Conservation (phyloP, 2,113 vertebrate genomes). For the Patagioenas fasciata region DNA sequence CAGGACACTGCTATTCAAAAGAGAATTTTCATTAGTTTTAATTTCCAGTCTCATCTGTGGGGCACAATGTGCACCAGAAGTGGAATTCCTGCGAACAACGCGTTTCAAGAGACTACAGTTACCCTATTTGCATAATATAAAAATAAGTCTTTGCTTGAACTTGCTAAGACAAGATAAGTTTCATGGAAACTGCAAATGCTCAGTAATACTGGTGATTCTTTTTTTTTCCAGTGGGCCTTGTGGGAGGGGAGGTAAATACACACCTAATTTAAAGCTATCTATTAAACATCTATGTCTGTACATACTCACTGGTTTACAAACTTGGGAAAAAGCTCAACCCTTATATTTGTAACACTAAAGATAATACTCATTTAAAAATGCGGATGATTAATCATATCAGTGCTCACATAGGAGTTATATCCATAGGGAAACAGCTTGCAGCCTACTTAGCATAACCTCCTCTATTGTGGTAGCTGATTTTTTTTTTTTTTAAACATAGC, state of each 20-base stretch:
- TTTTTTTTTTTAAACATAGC: conserved; percentile 33
- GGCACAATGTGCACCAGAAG: neutral
- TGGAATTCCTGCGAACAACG: neutral
- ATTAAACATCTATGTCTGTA: conserved; percentile 33
- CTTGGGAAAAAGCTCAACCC: conserved; percentile 6
- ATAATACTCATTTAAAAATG: conserved; percentile 52
- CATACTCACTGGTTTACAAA: conserved; percentile 48
- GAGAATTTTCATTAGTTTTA: neutral
- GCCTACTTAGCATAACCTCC: conserved; percentile 61
- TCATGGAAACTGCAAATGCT: conserved; percentile 32
- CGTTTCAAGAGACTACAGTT: neutral
- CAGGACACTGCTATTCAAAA: conserved; percentile 24
- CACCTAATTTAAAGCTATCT: conserved; percentile 41
- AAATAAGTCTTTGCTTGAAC: neutral
- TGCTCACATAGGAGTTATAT: conserved; percentile 50
- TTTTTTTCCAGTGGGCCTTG: neutral
- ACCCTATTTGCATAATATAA: neutral
- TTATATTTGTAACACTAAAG: conserved; percentile 56
- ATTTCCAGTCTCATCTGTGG: neutral
- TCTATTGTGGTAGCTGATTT: conserved; percentile 37
- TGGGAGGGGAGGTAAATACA: neutral
- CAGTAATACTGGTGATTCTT: conserved; percentile 32
- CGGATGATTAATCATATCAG: conserved; percentile 41
- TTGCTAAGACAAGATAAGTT: neutral
- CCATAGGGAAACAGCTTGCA: conserved; percentile 47